phyloP scores from a whole-genome alignment of 2,113 vertebrate genomes.

The Semicossyphus pulcher region DNA sequence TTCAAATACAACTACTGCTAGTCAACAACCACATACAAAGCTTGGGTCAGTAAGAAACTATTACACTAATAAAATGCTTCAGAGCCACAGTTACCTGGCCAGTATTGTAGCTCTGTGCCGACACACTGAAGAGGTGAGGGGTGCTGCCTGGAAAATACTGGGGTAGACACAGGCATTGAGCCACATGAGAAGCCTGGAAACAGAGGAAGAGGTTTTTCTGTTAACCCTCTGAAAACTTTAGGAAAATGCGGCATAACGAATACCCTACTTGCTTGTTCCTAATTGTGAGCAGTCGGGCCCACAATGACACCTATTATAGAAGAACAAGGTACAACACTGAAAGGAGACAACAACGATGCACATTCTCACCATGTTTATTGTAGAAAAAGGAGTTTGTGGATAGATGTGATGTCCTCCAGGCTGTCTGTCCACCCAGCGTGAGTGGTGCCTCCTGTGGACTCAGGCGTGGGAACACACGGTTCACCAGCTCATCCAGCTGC shows the following conservation, averaged over 20 bases:
- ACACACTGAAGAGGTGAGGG: conserved; percentile 85
- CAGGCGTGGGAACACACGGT: conserved; percentile 84
- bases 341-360: not conserved
- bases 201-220: not conserved
- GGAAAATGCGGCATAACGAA: too few relatives aligned
- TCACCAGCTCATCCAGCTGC: conserved; percentile 88
- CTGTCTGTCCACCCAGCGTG: conserved; percentile 46
- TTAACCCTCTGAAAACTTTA: not conserved
- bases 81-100: conserved; percentile 86
- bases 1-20: too few relatives aligned
- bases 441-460: conserved; percentile 66
- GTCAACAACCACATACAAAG: too few relatives aligned
- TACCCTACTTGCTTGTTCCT: too few relatives aligned
- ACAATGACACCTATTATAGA: too few relatives aligned
- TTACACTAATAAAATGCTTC: not conserved
- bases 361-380: conserved; percentile 92
- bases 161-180: conserved; percentile 76
- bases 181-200: conserved; percentile 85
- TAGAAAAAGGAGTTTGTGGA: conserved; percentile 94
- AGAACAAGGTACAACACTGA: too few relatives aligned
- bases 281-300: too few relatives aligned
- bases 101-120: conserved; percentile 83
- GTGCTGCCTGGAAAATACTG: conserved; percentile 82
- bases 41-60: too few relatives aligned
- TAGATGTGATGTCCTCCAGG: conserved; percentile 90